Percentiles rank a stretch among this genome's conserved stretches.
Evolutionary conservation across 2,797 vertebrate species (phyloP).

Genomic region (Rhynchonycteris naso): DNA sequence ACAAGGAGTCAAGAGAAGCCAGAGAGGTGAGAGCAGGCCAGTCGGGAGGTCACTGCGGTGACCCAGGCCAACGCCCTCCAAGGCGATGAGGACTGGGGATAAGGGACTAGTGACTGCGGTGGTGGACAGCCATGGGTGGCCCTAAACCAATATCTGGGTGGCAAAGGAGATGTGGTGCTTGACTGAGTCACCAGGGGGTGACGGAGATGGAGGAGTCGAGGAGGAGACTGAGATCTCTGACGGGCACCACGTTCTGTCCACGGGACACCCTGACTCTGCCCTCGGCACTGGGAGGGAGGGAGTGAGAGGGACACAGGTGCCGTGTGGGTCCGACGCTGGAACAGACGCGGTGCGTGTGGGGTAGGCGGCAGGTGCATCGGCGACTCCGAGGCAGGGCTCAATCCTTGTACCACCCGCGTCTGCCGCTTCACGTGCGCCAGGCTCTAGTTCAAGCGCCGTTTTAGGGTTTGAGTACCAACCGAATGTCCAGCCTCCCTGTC

Average conservation of each 20-base stretch:
- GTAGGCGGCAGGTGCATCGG: neutral
- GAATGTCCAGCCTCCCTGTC: neutral
- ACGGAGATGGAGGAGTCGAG: neutral
- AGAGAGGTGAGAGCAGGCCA: neutral
- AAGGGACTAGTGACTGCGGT: rapidly evolving
- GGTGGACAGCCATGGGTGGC: neutral
- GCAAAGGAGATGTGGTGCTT: neutral
- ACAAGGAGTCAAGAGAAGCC: neutral
- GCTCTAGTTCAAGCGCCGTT: neutral
- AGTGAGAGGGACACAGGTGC: neutral
- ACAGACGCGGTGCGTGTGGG: neutral
- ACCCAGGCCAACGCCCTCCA: neutral
- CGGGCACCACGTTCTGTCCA: neutral
- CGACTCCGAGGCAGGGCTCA: neutral
- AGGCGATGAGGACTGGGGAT: too few relatives aligned
- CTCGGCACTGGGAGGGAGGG: neutral
- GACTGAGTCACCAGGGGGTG: neutral
- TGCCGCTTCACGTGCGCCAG: neutral
- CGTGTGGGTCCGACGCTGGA: neutral
- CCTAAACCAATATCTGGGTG: neutral
- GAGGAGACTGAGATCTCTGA: neutral
- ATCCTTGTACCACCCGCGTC: neutral
- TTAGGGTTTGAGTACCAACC: neutral
- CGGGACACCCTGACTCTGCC: neutral
- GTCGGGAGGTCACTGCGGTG: neutral